Evolutionary conservation across 30 jellyfish, hydroid and myxozoan genomes (phyloP).

Genomic region (Nemopilema nomurai): DNA sequence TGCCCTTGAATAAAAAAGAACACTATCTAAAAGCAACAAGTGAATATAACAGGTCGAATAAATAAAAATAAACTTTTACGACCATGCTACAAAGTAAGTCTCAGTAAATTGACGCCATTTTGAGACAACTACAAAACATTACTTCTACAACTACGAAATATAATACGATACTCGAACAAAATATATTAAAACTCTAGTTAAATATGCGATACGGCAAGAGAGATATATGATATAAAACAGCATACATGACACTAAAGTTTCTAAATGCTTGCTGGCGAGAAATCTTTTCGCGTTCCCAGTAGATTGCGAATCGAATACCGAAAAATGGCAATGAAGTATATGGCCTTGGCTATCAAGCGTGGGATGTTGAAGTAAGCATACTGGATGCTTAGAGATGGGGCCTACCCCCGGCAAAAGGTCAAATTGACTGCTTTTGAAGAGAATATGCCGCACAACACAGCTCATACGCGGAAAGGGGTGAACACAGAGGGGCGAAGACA

Average conservation of each 20-base stretch:
- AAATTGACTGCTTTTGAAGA: too few species aligned
- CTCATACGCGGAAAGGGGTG: too few species aligned
- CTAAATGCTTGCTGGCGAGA: not conserved
- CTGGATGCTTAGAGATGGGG: too few species aligned
- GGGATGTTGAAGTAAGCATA: too few species aligned
- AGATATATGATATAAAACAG: conserved; percentile 23
- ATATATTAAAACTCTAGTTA: conserved; percentile 53
- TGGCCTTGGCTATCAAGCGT: too few species aligned
- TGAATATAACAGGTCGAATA: not conserved
- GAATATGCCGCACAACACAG: too few species aligned
- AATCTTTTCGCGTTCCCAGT: not conserved
- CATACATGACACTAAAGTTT: conserved; percentile 11
- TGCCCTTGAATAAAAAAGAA: not conserved
- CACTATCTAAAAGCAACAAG: not conserved
- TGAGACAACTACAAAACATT: not conserved
- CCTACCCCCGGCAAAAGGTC: too few species aligned
- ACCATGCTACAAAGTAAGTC: not conserved
- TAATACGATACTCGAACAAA: conserved; percentile 14
- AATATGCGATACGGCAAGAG: conserved; percentile 34
- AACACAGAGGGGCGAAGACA: too few species aligned
- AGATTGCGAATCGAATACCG: not conserved
- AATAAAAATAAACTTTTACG: not conserved
- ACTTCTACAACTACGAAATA: not conserved
- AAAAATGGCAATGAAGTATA: too few species aligned
- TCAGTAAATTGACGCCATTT: not conserved